phyloP scores from a whole-genome alignment of 1,140 invertebrate species.

The Formica exsecta region DNA sequence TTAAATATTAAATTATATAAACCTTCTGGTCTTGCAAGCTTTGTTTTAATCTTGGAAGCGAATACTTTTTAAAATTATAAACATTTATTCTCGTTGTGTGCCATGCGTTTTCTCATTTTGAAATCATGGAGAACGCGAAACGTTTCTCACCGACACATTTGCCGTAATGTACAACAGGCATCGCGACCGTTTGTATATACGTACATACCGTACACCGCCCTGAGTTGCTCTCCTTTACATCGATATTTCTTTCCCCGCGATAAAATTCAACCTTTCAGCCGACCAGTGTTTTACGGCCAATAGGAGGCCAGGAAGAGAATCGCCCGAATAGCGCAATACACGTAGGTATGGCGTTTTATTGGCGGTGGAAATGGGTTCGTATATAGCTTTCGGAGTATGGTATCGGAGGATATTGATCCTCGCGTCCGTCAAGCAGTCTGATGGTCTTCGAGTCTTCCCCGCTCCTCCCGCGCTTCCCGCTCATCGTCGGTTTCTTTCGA shows the following conservation, averaged over 20 bases:
- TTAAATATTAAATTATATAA: neutral
- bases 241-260: slow-evolving; percentile 83
- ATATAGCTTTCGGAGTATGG: slow-evolving; percentile 85
- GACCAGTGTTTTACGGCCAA: slow-evolving; percentile 85
- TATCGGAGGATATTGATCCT: slow-evolving; percentile 87
- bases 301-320: slow-evolving; percentile 84
- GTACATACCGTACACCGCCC: slow-evolving; percentile 49
- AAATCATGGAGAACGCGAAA: slow-evolving; percentile 51
- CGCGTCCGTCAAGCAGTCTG: slow-evolving; percentile 85
- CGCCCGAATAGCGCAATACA: slow-evolving; percentile 83
- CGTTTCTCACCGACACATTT: slow-evolving; percentile 51
- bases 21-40: neutral
- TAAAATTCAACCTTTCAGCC: slow-evolving; percentile 86
- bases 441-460: slow-evolving; percentile 81
- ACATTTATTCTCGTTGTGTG: neutral
- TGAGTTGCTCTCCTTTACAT: slow-evolving; percentile 79
- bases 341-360: slow-evolving; percentile 86
- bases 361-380: slow-evolving; percentile 85
- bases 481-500: slow-evolving; percentile 65
- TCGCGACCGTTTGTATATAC: slow-evolving; percentile 56
- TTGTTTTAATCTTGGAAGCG: slow-evolving; percentile 4
- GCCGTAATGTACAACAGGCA: slow-evolving; percentile 36
- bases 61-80: slow-evolving; percentile 16
- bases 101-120: slow-evolving; percentile 42
- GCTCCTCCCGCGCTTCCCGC: slow-evolving; percentile 64